Evolutionary conservation across 2,888 invertebrate species (phyloP).

Genomic region (Phortica okadai): DNA sequence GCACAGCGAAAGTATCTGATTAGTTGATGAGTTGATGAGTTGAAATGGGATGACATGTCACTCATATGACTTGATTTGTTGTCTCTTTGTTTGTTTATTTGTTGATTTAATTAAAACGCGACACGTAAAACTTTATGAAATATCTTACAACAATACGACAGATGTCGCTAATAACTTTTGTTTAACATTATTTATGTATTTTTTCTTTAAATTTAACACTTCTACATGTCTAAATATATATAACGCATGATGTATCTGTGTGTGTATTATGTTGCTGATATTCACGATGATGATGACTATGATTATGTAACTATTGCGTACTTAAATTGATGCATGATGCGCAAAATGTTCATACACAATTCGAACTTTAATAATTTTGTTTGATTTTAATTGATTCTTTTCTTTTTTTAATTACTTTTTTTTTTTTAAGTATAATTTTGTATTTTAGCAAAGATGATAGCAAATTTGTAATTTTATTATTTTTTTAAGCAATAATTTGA

Average conservation of each 20-base stretch:
- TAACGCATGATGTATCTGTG: neutral
- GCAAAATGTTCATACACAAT: constrained; percentile 21
- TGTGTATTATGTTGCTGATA: neutral
- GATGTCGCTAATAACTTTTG: too few species aligned
- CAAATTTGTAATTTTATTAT: neutral
- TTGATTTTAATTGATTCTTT: neutral
- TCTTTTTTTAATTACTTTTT: constrained; percentile 13
- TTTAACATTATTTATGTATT: too few species aligned
- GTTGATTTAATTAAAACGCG: too few species aligned
- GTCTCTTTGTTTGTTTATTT: neutral
- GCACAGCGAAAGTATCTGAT: constrained; percentile 3
- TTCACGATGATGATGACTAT: constrained; percentile 8
- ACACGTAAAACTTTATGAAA: too few species aligned
- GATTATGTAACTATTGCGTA: constrained; percentile 33
- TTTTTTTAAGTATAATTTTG: neutral
- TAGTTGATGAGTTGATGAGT: neutral
- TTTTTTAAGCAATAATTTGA: constrained; percentile 11
- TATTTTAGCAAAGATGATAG: constrained; percentile 14
- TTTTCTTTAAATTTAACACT: too few species aligned
- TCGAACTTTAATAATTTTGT: neutral
- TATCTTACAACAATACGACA: too few species aligned
- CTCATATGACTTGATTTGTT: neutral
- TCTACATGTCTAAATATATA: neutral
- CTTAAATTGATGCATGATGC: constrained; percentile 35
- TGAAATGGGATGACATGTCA: neutral